phyloP scores from a whole-genome alignment of 1,140 invertebrate species.

The Triops longicaudatus region DNA sequence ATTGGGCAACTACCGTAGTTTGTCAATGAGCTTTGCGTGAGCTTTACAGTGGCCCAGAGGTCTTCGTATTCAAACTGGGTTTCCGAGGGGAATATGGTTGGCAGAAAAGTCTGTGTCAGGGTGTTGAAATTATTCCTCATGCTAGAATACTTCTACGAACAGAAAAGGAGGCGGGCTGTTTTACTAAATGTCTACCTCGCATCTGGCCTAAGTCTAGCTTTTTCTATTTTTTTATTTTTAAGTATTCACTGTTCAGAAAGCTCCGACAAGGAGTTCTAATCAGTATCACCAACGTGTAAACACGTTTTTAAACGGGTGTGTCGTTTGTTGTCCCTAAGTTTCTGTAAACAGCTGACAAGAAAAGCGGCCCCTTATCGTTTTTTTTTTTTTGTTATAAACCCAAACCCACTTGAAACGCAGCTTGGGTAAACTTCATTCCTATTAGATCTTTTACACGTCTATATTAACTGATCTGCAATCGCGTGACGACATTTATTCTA shows the following conservation, averaged over 20 bases:
- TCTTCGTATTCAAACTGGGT: neutral
- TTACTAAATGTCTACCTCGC: neutral
- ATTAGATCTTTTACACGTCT: too few relatives aligned
- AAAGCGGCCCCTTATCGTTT: neutral
- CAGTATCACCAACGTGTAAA: conserved; percentile 3
- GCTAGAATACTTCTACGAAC: neutral
- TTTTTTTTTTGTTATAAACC: neutral
- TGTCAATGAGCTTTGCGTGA: conserved; percentile 11
- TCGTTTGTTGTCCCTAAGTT: conserved; percentile 9
- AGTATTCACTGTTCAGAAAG: neutral
- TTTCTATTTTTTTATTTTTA: neutral
- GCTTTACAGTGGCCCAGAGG: neutral
- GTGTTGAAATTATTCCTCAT: neutral
- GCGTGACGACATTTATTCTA: too few relatives aligned
- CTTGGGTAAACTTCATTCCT: too few relatives aligned
- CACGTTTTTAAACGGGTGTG: conserved; percentile 2
- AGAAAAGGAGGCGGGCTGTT: neutral
- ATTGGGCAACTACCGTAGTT: conserved; percentile 6
- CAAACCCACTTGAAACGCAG: neutral
- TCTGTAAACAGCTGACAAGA: neutral
- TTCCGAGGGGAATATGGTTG: neutral
- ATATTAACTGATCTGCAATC: too few relatives aligned
- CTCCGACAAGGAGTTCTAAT: conserved; percentile 3
- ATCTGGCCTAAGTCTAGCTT: neutral
- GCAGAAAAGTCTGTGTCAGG: neutral